Conservation (phyloP, 2,888 invertebrate genomes). For the Nymphalis urticae region DNA sequence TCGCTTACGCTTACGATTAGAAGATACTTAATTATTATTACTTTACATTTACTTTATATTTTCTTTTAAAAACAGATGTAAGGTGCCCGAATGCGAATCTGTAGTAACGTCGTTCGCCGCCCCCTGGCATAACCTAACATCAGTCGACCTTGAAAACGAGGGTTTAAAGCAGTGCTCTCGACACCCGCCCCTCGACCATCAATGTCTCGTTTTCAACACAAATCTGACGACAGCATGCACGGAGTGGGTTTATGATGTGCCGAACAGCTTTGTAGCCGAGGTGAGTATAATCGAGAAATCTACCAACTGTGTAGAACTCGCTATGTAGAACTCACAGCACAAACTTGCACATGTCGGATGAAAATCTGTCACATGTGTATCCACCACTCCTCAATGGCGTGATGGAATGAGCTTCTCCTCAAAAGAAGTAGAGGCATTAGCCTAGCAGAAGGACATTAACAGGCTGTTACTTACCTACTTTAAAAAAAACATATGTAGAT, state of each 20-base stretch:
- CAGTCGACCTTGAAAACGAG: constrained; percentile 36
- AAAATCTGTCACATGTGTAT: too few species aligned
- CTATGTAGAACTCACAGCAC: too few species aligned
- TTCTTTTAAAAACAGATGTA: constrained; percentile 51
- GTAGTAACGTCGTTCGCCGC: constrained; percentile 43
- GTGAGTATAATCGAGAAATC: constrained; percentile 42
- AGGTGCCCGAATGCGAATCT: constrained; percentile 55
- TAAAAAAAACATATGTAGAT: too few species aligned
- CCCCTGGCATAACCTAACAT: constrained; percentile 52
- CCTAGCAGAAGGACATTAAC: too few species aligned
- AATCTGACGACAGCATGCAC: constrained; percentile 47
- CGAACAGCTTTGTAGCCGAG: constrained; percentile 69
- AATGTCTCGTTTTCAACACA: constrained; percentile 46
- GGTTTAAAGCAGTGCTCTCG: constrained; percentile 56
- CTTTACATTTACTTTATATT: not conserved
- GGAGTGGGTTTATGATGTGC: constrained; percentile 64
- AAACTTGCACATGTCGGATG: too few species aligned
- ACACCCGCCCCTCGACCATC: constrained; percentile 39
- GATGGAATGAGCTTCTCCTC: too few species aligned
- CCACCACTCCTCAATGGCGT: too few species aligned
- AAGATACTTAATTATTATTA: too few species aligned
- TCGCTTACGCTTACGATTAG: too few species aligned
- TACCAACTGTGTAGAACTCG: too few species aligned
- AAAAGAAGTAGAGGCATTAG: too few species aligned
- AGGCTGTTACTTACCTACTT: too few species aligned